Percentiles rank a stretch among this genome's conserved stretches.
Evolutionary conservation across 2,113 vertebrate species (phyloP).

Genomic region (Talpa occidentalis): DNA sequence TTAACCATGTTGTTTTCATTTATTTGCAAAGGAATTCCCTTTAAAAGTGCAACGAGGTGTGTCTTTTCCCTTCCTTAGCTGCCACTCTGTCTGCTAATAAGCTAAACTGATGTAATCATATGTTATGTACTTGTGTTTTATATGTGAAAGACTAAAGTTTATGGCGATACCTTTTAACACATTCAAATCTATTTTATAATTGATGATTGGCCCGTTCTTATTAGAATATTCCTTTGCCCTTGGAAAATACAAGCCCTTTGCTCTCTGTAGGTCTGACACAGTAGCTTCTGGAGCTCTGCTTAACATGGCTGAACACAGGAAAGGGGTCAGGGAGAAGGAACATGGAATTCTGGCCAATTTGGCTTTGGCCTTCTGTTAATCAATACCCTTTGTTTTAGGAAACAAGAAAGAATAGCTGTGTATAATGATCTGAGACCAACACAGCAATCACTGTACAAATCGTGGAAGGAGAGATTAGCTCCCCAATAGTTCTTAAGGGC

Average conservation of each 20-base stretch:
- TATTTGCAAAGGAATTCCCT: constrained; percentile 66
- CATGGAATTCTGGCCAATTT: neutral
- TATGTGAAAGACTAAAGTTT: neutral
- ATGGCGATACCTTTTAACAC: neutral
- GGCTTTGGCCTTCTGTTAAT: neutral
- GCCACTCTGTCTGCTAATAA: neutral
- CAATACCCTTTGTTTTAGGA: neutral
- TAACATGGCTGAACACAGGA: neutral
- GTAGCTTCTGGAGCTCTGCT: neutral
- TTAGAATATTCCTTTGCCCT: constrained; percentile 11
- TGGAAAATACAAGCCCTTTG: neutral
- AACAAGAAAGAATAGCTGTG: neutral
- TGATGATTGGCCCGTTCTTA: neutral
- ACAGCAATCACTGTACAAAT: neutral
- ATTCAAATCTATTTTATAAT: neutral
- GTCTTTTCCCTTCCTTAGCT: neutral
- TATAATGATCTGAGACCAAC: neutral
- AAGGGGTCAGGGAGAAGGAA: neutral
- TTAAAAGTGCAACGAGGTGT: constrained; percentile 49
- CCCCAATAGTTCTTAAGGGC: neutral
- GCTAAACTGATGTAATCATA: constrained; percentile 7
- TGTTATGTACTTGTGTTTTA: neutral
- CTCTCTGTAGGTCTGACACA: neutral
- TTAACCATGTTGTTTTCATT: constrained; percentile 53
- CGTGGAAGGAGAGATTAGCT: neutral